phyloP scores from a whole-genome alignment of 2,888 invertebrate species.

The Cheilosia scutellata region DNA sequence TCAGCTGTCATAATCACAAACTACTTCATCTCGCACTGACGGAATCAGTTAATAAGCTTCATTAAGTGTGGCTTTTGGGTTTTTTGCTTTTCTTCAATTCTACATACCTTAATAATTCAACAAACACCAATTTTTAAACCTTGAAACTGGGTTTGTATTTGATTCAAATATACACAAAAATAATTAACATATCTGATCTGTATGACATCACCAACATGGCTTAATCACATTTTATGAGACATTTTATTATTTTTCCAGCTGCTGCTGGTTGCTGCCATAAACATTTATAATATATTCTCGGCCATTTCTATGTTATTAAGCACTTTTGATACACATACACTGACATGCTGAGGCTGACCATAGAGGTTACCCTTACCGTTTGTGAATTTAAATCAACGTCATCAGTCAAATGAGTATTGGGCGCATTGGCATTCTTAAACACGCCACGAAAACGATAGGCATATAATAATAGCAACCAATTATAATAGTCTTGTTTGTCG shows the following conservation, averaged over 20 bases:
- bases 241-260: slow-evolving; percentile 41
- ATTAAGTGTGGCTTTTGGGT: slow-evolving; percentile 38
- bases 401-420: slow-evolving; percentile 12
- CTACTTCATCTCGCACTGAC: slow-evolving; percentile 40
- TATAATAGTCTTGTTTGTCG: too few species aligned
- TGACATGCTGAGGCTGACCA: too few species aligned
- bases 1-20: neutral
- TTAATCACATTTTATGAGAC: slow-evolving; percentile 40
- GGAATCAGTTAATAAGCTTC: slow-evolving; percentile 45
- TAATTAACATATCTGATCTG: slow-evolving; percentile 45
- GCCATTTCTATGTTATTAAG: neutral
- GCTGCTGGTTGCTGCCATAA: neutral
- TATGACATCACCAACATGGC: slow-evolving; percentile 57
- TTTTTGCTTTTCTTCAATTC: slow-evolving; percentile 23
- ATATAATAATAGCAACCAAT: too few species aligned
- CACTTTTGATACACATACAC: neutral
- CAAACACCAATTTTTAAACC: slow-evolving; percentile 31
- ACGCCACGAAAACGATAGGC: slow-evolving; percentile 7
- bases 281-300: neutral
- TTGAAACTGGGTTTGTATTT: slow-evolving; percentile 54
- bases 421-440: neutral
- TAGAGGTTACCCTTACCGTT: slow-evolving; percentile 13
- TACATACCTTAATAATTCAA: slow-evolving; percentile 37
- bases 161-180: slow-evolving; percentile 35
- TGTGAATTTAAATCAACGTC: neutral